Base-by-base conservation (phyloP, 2,888 invertebrate genomes). In the Drosophila borborema region DNA sequence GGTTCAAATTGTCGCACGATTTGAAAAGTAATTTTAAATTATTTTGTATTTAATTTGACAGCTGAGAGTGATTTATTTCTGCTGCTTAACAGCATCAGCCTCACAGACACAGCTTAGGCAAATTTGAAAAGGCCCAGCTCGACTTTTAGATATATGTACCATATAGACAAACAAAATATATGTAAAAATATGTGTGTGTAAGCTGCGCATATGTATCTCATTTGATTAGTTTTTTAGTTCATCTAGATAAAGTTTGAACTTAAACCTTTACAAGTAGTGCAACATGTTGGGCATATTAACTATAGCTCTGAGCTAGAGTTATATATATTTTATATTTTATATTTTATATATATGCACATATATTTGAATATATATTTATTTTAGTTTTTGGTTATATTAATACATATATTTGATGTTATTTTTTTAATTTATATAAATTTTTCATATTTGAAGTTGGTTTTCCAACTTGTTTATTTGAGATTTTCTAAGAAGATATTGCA, bases 11-110 rank as follows among this genome's bases (percentile, higher is more conserved):
- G 40, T 64, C 59, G 64, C 34, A 31, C 55, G 60, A 60, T 65
- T 77, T 78, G 68, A 62, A 73, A 78, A 77, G 78, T 64, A 77
- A 73, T 78, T 78, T 64, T 4, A 73, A 73, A 78, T 64, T 49
- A 67, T 72, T 59, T 68, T 62, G 43, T 48, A 68, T 77, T 73
- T 73, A 62, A 68, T 54, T 78, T 73, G 76, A 77, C 78, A 77
- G 61, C 62, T 31, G 58, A 34, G 61, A 34, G 64, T 77, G 78
- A 77, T 77, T 68, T 76, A 73, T 68, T 60, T 64, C 3, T 18
- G n/a, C 12, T 38, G 48, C 38, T 43, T 38, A 18, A 28, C 18
- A 18, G 61, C 38, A 48, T 10, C 34, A 7, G 34, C 3, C 34
- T 14, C 34, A 20, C 41, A 46, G 56, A 0, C 3, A 51, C 56